Percentiles rank a stretch among this genome's conserved stretches.
phyloP scores from a whole-genome alignment of 2,888 invertebrate genomes.

The Habroteleia sp. region DNA sequence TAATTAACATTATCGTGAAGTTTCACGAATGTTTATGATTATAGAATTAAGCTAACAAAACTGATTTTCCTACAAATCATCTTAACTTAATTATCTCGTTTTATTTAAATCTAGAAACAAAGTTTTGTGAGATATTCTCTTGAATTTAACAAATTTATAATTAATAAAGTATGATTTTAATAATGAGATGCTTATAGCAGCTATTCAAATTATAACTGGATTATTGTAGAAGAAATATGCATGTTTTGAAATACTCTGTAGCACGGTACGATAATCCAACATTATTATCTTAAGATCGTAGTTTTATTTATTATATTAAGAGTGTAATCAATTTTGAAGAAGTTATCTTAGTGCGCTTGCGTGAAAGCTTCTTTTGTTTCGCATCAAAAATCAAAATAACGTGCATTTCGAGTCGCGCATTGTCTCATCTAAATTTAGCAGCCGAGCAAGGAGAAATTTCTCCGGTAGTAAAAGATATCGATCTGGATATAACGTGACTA shows the following conservation, averaged over 20 bases:
- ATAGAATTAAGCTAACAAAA: neutral
- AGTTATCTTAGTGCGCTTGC: too few species aligned
- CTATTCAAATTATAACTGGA: neutral
- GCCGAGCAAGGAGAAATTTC: slow-evolving; percentile 35
- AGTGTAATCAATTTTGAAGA: too few species aligned
- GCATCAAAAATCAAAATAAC: too few species aligned
- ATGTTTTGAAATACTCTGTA: too few species aligned
- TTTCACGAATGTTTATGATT: too few species aligned
- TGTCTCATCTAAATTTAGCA: slow-evolving; percentile 43
- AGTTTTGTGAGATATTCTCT: neutral
- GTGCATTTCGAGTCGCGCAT: slow-evolving; percentile 22
- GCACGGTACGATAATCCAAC: too few species aligned
- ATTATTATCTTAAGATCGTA: too few species aligned
- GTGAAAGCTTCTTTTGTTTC: too few species aligned
- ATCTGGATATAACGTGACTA: slow-evolving; percentile 57
- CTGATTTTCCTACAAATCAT: neutral
- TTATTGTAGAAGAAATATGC: too few species aligned
- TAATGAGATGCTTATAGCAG: neutral
- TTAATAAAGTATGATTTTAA: neutral
- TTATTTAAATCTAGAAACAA: neutral
- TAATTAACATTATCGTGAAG: too few species aligned
- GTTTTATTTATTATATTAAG: too few species aligned
- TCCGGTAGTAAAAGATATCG: slow-evolving; percentile 49
- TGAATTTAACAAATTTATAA: neutral
- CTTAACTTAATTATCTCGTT: neutral